Conservation (phyloP, 2,888 invertebrate species). For the Caenorhabditis macrosperma region DNA sequence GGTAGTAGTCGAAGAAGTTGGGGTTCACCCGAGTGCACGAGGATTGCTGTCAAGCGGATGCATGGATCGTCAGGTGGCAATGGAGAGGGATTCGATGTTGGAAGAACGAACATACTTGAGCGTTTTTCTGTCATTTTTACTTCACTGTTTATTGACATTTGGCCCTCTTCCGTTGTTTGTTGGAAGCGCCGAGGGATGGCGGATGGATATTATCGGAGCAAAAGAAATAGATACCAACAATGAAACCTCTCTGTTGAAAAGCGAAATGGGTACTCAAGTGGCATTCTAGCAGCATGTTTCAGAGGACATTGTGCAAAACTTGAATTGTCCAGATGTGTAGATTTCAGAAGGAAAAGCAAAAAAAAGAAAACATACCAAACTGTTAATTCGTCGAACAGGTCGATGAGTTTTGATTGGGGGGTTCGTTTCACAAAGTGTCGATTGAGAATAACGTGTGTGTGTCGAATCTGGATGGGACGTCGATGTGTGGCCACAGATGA, state of each 20-base stretch:
- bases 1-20: slow-evolving; percentile 21
- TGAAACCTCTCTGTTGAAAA: neutral
- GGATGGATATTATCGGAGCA: slow-evolving; percentile 1
- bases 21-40: too few relatives aligned
- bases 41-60: too few relatives aligned
- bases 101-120: slow-evolving; percentile 46
- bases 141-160: slow-evolving; percentile 42
- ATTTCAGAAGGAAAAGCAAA: neutral
- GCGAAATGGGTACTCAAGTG: too few relatives aligned
- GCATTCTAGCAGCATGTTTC: too few relatives aligned
- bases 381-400: slow-evolving; percentile 48
- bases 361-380: slow-evolving; percentile 42
- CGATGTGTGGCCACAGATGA: slow-evolving; percentile 32
- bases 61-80: slow-evolving; percentile 16
- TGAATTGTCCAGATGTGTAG: too few relatives aligned
- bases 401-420: neutral
- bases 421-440: slow-evolving; percentile 57
- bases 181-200: slow-evolving; percentile 2
- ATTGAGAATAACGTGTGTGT: slow-evolving; percentile 47
- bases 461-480: slow-evolving; percentile 56
- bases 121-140: slow-evolving; percentile 17
- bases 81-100: slow-evolving; percentile 8
- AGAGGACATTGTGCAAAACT: too few relatives aligned
- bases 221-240: slow-evolving; percentile 1
- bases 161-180: slow-evolving; percentile 32